Conservation (phyloP, 2,113 vertebrate species). For the Rousettus leschenaultii region DNA sequence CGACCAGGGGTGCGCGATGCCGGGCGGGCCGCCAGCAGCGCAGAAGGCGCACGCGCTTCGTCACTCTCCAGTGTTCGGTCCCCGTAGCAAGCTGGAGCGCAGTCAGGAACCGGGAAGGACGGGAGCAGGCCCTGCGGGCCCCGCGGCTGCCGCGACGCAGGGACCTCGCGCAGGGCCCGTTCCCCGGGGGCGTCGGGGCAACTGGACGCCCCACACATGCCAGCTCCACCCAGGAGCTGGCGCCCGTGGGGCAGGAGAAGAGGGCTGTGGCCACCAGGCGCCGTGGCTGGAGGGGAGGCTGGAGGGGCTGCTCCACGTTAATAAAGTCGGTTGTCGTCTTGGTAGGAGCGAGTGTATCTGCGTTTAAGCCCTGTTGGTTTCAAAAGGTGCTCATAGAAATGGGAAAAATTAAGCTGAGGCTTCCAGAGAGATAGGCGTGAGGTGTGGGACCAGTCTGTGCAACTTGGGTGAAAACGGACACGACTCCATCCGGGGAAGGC, state of each 20-base stretch:
- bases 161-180: neutral
- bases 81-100: neutral
- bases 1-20: rapidly evolving
- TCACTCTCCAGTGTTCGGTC: neutral
- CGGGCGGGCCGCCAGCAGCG: rapidly evolving
- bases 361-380: neutral
- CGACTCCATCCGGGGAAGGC: conserved; percentile 36
- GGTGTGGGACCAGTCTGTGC: neutral
- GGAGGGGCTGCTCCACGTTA: neutral
- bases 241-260: neutral
- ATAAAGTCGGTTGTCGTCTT: neutral
- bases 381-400: neutral
- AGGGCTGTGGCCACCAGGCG: neutral
- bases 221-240: neutral
- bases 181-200: conserved; percentile 48
- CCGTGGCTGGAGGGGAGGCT: neutral
- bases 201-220: neutral
- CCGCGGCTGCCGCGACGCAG: neutral
- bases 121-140: neutral
- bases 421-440: rapidly evolving
- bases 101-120: neutral
- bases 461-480: conserved; percentile 43
- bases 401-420: neutral
- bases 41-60: rapidly evolving
- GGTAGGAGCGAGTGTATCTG: neutral